These are phyloP conservation scores for Poecilia picta DNA, from an alignment of 2,797 vertebrate species.

Conservation along the genomic window DNA sequence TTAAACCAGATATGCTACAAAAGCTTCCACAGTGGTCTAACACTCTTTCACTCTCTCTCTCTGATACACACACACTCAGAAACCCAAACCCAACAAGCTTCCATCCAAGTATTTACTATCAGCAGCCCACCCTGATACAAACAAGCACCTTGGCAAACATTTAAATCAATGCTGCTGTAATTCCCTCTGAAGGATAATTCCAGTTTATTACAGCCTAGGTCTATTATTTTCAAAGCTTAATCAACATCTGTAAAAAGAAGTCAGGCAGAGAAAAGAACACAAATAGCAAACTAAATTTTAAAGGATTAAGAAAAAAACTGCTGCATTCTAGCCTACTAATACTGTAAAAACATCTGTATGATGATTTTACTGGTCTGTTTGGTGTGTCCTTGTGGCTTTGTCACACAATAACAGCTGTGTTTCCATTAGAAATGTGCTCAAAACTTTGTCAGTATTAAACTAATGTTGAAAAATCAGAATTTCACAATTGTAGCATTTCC, in stretches of 20 bases:
- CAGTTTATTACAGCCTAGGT: conserved; percentile 16
- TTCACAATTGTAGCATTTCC: too few relatives aligned
- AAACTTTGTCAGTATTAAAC: too few relatives aligned
- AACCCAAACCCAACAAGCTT: neutral
- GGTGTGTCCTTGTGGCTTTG: neutral
- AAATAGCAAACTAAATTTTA: neutral
- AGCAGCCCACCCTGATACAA: conserved; percentile 26
- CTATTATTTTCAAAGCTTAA: conserved; percentile 21
- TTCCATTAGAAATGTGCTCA: too few relatives aligned
- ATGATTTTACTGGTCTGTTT: neutral
- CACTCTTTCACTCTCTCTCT: neutral
- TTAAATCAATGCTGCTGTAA: conserved; percentile 25
- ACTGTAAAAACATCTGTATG: neutral
- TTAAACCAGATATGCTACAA: conserved; percentile 11
- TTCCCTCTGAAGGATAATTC: conserved; percentile 39
- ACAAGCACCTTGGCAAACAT: conserved; percentile 13
- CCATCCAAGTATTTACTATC: conserved; percentile 16
- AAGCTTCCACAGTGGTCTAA: neutral
- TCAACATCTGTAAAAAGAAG: conserved; percentile 7
- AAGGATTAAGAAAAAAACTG: neutral
- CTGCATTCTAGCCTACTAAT: neutral
- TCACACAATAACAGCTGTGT: neutral
- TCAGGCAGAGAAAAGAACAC: neutral
- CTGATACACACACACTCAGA: neutral
- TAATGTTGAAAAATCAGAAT: too few relatives aligned